A percentile compares a stretch with the other conserved stretches of the same genome.
Evolutionary conservation across 2,113 vertebrate genomes (phyloP).

Genomic region (Ciconia boyciana): DNA sequence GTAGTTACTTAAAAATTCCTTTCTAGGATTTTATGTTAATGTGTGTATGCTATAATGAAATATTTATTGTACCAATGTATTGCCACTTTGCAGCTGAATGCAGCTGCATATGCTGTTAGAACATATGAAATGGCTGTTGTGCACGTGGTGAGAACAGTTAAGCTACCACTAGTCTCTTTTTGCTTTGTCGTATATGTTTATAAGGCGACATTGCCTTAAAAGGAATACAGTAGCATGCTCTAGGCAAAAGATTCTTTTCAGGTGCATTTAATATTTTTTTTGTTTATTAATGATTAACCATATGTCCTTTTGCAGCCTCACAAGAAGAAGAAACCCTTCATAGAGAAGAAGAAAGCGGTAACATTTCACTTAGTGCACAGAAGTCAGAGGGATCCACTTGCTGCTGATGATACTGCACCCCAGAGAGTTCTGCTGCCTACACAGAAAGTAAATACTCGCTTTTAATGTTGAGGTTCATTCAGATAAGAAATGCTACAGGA

Average conservation of each 20-base stretch:
- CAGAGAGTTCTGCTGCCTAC: slow-evolving; percentile 90
- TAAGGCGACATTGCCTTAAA: background rate
- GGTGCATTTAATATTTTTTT: background rate
- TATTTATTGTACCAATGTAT: accelerated
- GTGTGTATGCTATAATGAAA: background rate
- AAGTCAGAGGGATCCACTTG: slow-evolving; percentile 93
- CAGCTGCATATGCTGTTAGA: background rate
- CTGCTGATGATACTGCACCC: slow-evolving; percentile 91
- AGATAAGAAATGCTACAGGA: background rate
- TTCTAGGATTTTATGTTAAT: background rate
- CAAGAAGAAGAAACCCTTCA: slow-evolving; percentile 94
- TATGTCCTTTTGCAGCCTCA: slow-evolving; percentile 82
- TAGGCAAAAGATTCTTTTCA: background rate
- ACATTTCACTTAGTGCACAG: slow-evolving; percentile 96
- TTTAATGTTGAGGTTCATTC: background rate
- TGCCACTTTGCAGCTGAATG: background rate
- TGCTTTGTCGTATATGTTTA: background rate
- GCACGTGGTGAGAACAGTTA: background rate
- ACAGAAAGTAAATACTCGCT: slow-evolving; percentile 61
- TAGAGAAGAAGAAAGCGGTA: slow-evolving; percentile 94
- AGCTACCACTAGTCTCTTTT: background rate
- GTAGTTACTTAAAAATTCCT: background rate
- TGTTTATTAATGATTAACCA: background rate
- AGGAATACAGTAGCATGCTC: accelerated
- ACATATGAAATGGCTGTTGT: background rate